Evolutionary conservation across 1,140 invertebrate species (phyloP).

Genomic region (Lepidotrigona ventralis): DNA sequence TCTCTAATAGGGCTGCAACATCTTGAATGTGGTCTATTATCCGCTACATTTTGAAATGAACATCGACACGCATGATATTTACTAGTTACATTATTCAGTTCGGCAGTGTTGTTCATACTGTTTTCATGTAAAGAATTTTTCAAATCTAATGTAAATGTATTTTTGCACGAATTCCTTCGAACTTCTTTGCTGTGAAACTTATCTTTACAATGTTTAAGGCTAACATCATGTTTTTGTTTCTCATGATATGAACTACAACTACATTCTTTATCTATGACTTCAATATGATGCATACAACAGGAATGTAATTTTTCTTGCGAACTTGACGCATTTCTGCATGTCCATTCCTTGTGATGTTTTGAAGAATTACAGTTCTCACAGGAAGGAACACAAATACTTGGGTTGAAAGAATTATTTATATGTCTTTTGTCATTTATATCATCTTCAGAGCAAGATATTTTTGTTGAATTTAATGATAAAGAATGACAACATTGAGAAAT

Average conservation of each 20-base stretch:
- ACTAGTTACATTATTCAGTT: constrained; percentile 22
- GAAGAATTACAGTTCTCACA: constrained; percentile 39
- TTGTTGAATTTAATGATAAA: constrained; percentile 36
- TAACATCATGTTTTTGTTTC: constrained; percentile 37
- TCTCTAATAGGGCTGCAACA: constrained; percentile 43
- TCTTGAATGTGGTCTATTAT: constrained; percentile 49
- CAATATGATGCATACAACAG: constrained; percentile 51
- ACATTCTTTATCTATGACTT: constrained; percentile 34
- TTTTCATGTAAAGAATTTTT: constrained; percentile 47
- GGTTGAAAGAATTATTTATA: neutral
- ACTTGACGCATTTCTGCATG: constrained; percentile 27
- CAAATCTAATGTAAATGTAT: neutral
- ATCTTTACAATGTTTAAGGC: constrained; percentile 43
- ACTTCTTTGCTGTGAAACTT: constrained; percentile 25
- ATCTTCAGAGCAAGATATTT: constrained; percentile 20
- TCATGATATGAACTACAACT: constrained; percentile 43
- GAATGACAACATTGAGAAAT: constrained; percentile 48
- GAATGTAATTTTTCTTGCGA: constrained; percentile 59
- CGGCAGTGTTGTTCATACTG: neutral
- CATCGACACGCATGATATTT: constrained; percentile 37
- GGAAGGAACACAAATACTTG: constrained; percentile 10
- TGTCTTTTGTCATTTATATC: constrained; percentile 4
- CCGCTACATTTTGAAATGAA: constrained; percentile 37
- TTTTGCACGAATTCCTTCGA: constrained; percentile 29
- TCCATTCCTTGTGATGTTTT: constrained; percentile 45